Evolutionary conservation across 1,140 invertebrate species (phyloP).

Genomic region (Pogonomyrmex californicus): DNA sequence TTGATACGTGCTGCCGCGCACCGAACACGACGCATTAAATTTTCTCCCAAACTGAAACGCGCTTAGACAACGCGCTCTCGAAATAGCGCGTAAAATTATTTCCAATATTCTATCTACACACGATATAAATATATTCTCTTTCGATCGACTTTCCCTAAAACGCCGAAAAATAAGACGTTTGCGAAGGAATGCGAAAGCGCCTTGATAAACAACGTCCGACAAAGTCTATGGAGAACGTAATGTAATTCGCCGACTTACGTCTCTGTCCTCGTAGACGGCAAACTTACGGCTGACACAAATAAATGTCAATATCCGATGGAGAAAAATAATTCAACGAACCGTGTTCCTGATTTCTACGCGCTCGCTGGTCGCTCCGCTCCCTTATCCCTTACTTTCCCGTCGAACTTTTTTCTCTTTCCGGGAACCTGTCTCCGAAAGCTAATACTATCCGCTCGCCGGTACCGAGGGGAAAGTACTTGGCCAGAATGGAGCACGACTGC

Average conservation of each 20-base stretch:
- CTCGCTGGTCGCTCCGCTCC: slow-evolving; percentile 33
- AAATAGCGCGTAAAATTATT: not conserved
- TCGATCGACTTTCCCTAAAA: not conserved
- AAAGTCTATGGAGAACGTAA: slow-evolving; percentile 52
- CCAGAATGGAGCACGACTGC: slow-evolving; percentile 25
- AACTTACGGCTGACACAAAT: slow-evolving; percentile 52
- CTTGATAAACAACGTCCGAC: slow-evolving; percentile 60
- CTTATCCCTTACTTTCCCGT: slow-evolving; percentile 46
- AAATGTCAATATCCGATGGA: slow-evolving; percentile 69
- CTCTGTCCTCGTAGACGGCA: slow-evolving; percentile 46
- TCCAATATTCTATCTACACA: not conserved
- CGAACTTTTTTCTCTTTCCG: slow-evolving; percentile 53
- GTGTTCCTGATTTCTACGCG: slow-evolving; percentile 52
- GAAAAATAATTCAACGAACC: slow-evolving; percentile 71
- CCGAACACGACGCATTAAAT: not conserved
- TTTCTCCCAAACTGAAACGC: not conserved
- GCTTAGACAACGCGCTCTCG: not conserved
- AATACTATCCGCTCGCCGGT: slow-evolving; percentile 62
- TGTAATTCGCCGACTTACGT: slow-evolving; percentile 69
- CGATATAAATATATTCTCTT: not conserved
- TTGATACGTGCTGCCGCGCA: not conserved
- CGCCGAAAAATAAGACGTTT: not conserved
- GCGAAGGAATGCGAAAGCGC: slow-evolving; percentile 48
- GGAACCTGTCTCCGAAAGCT: slow-evolving; percentile 62
- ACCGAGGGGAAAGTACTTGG: slow-evolving; percentile 21